These are phyloP conservation scores for Lathamus discolor DNA, from an alignment of 2,113 vertebrate genomes.

Conservation along the genomic window DNA sequence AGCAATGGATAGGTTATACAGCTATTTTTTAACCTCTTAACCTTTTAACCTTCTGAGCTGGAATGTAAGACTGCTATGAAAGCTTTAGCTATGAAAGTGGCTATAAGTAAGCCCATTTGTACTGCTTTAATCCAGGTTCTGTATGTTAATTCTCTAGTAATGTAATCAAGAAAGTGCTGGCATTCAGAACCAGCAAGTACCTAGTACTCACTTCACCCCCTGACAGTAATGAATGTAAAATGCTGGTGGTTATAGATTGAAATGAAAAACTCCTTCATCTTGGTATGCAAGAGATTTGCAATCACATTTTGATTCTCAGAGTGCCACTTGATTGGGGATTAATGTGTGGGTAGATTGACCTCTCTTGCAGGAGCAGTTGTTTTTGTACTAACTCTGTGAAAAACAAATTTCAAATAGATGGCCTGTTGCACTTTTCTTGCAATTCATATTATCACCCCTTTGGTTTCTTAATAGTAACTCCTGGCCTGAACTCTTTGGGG, in stretches of 20 bases:
- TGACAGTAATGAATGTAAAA: conserved; percentile 66
- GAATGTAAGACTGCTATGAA: not conserved
- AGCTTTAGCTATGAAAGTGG: not conserved
- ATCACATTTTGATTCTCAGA: conserved; percentile 75
- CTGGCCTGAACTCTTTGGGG: not conserved
- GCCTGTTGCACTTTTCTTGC: conserved; percentile 64
- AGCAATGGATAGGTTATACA: not conserved
- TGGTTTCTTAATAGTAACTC: conserved; percentile 39
- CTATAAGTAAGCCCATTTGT: not conserved
- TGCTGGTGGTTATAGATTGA: conserved; percentile 49
- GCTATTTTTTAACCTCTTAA: not conserved
- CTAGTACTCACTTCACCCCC: conserved; percentile 27
- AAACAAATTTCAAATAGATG: conserved; percentile 75
- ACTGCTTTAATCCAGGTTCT: not conserved
- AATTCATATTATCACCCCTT: conserved; percentile 60
- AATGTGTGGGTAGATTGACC: conserved; percentile 68
- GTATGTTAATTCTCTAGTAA: conserved; percentile 36
- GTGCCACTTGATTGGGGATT: conserved; percentile 72
- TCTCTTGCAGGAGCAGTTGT: conserved; percentile 65
- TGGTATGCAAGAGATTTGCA: conserved; percentile 68
- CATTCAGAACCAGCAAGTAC: conserved; percentile 42
- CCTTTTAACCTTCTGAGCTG: not conserved
- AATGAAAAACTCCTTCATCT: conserved; percentile 64
- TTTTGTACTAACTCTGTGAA: conserved; percentile 74
- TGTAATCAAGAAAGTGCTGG: conserved; percentile 48